Percentiles rank a stretch among this genome's conserved stretches.
Evolutionary conservation across 2,797 vertebrate genomes (phyloP).

Genomic region (Ptychobarbus kaznakovi): DNA sequence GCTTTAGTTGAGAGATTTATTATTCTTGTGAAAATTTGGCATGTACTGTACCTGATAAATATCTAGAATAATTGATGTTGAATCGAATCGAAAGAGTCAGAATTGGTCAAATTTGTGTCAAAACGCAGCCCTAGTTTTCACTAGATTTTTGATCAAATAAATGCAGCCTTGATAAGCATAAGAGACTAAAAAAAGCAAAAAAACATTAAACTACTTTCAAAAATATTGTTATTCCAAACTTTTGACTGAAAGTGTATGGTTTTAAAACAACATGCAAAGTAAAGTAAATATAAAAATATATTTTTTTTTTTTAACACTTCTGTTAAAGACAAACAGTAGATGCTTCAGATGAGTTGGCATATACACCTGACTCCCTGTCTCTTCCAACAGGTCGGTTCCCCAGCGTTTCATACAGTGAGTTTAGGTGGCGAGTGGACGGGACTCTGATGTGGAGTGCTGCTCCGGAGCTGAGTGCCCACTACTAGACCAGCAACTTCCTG

Average conservation of each 20-base stretch:
- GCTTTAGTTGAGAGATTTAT: neutral
- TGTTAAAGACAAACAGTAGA: neutral
- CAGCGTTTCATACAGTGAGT: neutral
- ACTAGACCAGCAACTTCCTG: conserved; percentile 60
- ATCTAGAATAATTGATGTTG: too few species aligned
- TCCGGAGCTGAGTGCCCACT: conserved; percentile 68
- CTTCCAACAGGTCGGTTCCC: conserved; percentile 19
- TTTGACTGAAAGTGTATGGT: neutral
- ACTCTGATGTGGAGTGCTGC: conserved; percentile 70
- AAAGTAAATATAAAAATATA: too few species aligned
- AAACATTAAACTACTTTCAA: too few species aligned
- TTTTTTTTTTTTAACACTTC: too few species aligned
- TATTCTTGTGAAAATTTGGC: neutral
- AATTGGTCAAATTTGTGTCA: neutral
- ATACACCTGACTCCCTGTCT: neutral
- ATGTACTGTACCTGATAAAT: neutral
- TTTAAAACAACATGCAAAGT: neutral
- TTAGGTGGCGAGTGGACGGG: neutral
- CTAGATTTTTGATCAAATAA: too few species aligned
- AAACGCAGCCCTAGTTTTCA: neutral
- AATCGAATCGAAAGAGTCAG: neutral
- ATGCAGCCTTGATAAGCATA: neutral
- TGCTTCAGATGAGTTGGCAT: neutral
- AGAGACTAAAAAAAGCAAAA: neutral
- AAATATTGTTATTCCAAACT: too few species aligned